These are phyloP conservation scores for Meles meles DNA, from an alignment of 2,113 vertebrate genomes.

Conservation along the genomic window DNA sequence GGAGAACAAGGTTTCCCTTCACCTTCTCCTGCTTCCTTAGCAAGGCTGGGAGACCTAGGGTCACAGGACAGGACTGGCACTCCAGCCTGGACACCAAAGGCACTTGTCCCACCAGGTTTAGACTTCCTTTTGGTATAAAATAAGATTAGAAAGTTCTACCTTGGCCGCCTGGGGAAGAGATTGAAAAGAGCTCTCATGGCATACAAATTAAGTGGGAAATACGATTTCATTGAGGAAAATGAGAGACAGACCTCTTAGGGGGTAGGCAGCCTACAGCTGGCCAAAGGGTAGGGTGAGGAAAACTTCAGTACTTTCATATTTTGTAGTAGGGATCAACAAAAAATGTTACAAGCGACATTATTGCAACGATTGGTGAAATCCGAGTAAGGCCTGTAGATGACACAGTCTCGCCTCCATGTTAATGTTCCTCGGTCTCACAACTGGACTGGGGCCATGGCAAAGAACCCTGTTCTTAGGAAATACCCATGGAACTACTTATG, in stretches of 20 bases:
- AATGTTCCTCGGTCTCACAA: not conserved
- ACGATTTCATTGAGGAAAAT: not conserved
- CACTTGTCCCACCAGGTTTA: not conserved
- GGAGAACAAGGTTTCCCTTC: not conserved
- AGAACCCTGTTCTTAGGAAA: not conserved
- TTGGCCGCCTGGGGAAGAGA: accelerated
- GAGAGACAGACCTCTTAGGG: not conserved
- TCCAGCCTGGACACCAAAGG: not conserved
- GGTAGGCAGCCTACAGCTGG: accelerated
- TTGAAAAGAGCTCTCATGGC: not conserved
- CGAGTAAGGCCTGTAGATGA: not conserved
- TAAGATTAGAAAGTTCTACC: not conserved
- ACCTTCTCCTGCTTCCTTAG: too few species aligned
- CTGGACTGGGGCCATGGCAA: not conserved
- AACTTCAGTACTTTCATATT: not conserved
- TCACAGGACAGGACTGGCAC: not conserved
- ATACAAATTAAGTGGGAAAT: not conserved
- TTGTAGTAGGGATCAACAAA: not conserved
- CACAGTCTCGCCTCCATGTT: accelerated
- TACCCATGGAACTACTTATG: too few species aligned
- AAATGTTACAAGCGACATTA: not conserved
- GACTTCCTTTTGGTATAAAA: not conserved
- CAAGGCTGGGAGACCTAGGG: not conserved
- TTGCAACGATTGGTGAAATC: not conserved
- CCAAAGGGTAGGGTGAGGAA: not conserved